Evolutionary conservation across 2,888 invertebrate species (phyloP), one percentile per base, ranked within the genome.

Genomic region (Ellobium chinense): DNA sequence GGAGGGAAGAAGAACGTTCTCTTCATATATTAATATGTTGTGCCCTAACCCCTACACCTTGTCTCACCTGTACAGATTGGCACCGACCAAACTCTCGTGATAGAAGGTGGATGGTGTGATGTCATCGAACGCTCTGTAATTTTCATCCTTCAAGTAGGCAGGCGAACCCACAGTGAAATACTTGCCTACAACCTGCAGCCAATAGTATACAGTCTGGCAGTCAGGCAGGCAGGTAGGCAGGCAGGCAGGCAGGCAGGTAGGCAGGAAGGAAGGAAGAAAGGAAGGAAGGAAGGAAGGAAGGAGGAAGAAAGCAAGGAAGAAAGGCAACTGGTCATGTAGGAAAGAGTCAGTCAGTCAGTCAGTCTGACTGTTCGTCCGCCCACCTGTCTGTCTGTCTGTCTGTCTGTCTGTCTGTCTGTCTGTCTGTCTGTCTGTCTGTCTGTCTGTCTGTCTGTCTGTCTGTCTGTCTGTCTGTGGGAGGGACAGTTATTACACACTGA

Each of bases 171-270:
- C 78, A 7, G 78, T 66, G 62, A 84, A 80, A 70, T 85, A 82
- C 21, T 80, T 80, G 37, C 84, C 82, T 14, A 80, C 46, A 4
- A 83, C 83, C 83, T 83, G 73, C 1, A n/a, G n/a, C n/a, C n/a
- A n/a, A n/a, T n/a, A n/a, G n/a, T n/a, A n/a, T n/a, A n/a, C n/a
- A n/a, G n/a, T n/a, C n/a, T n/a, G n/a, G n/a, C n/a, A n/a, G n/a
- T n/a, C n/a, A n/a, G n/a, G n/a, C n/a, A n/a, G n/a, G n/a, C n/a
- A n/a, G n/a, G n/a, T n/a, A n/a, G n/a, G n/a, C n/a, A n/a, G n/a
- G n/a, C n/a, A n/a, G n/a, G n/a, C n/a, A n/a, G n/a, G n/a, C n/a
- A n/a, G n/a, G n/a, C n/a, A n/a, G n/a, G n/a, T n/a, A n/a, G n/a
- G n/a, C n/a, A n/a, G n/a, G n/a, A n/a, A n/a, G n/a, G n/a, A n/a